Conservation (phyloP, 2,888 invertebrate genomes). For the Latheticus oryzae region DNA sequence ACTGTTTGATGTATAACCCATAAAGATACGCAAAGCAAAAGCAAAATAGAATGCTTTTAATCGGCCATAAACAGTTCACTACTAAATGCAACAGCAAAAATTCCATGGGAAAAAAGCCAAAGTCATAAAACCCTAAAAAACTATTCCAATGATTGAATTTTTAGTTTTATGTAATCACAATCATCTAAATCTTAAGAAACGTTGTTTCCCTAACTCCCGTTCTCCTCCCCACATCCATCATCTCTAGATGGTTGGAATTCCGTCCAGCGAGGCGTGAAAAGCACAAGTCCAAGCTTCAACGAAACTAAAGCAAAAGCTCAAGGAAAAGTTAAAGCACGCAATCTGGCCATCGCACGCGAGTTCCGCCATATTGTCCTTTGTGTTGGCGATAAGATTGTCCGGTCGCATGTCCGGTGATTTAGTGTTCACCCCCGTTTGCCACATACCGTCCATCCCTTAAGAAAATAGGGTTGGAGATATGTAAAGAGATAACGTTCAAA, state of each 20-base stretch:
- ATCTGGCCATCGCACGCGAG: constrained; percentile 66
- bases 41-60: constrained; percentile 33
- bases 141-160: too few species aligned
- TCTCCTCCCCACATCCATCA: too few species aligned
- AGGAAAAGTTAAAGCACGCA: constrained; percentile 61
- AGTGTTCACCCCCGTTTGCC: constrained; percentile 49
- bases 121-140: too few species aligned
- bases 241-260: too few species aligned
- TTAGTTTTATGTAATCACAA: too few species aligned
- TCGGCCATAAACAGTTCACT: constrained; percentile 32
- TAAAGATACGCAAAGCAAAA: constrained; percentile 30
- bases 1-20: constrained; percentile 20
- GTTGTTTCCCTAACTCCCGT: too few species aligned
- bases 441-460: constrained; percentile 32
- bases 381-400: constrained; percentile 66
- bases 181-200: too few species aligned
- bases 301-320: constrained; percentile 46
- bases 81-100: constrained; percentile 14
- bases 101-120: constrained; percentile 29
- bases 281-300: constrained; percentile 55
- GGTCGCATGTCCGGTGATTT: constrained; percentile 63
- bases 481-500: constrained; percentile 34
- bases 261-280: constrained; percentile 53
- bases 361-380: constrained; percentile 65
- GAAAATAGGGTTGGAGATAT: constrained; percentile 35